Evolutionary conservation across 2,888 invertebrate genomes (phyloP).

Genomic region (Ypsolopha scabrella): DNA sequence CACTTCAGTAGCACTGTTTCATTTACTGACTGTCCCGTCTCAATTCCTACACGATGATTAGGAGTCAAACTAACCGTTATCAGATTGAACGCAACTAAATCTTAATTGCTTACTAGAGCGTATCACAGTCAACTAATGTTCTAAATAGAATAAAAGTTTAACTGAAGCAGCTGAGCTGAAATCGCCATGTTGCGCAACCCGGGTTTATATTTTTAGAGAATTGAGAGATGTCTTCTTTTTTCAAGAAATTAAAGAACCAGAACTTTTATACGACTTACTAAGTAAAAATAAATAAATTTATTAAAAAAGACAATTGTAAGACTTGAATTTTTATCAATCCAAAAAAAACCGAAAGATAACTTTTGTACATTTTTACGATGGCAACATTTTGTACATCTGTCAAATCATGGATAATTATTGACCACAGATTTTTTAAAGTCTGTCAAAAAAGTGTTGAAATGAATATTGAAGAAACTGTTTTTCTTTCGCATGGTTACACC

Average conservation of each 20-base stretch:
- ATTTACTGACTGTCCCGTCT: slow-evolving; percentile 27
- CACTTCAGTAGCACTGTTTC: neutral
- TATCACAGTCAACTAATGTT: slow-evolving; percentile 33
- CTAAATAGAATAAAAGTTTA: slow-evolving; percentile 38
- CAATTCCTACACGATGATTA: slow-evolving; percentile 24
- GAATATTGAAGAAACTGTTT: no score
- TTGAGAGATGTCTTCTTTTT: neutral
- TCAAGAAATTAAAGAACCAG: no score
- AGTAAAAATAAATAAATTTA: no score
- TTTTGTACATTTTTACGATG: neutral
- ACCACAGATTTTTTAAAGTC: no score
- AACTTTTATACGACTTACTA: no score
- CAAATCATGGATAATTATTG: no score
- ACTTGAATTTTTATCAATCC: neutral
- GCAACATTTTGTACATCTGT: neutral
- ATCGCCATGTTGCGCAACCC: slow-evolving; percentile 68
- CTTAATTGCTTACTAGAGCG: slow-evolving; percentile 48
- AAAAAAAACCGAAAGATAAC: neutral
- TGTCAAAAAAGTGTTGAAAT: no score
- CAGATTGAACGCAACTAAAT: slow-evolving; percentile 16
- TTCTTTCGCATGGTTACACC: no score
- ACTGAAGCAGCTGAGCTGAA: slow-evolving; percentile 56
- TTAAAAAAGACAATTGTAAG: no score
- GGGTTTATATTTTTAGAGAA: slow-evolving; percentile 18
- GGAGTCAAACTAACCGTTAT: slow-evolving; percentile 36